These are phyloP conservation scores for Caprella mutica DNA, from an alignment of 2,888 invertebrate genomes.

Conservation along the genomic window DNA sequence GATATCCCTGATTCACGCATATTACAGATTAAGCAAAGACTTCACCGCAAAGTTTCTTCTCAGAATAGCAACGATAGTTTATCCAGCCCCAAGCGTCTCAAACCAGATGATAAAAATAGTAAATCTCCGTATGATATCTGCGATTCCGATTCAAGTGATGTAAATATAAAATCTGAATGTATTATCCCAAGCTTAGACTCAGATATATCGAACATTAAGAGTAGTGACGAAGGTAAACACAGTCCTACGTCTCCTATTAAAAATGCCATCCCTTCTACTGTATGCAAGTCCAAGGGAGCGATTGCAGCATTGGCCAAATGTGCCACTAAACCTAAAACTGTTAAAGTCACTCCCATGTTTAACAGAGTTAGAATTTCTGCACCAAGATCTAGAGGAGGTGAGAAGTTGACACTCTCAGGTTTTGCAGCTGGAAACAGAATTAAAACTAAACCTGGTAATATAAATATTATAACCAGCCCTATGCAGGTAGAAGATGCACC, in stretches of 20 bases:
- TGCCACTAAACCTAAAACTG: neutral
- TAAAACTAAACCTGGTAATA: too few species aligned
- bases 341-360: neutral
- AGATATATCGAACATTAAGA: neutral
- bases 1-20: neutral
- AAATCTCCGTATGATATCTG: neutral
- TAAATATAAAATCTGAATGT: neutral
- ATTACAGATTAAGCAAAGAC: conserved; percentile 3
- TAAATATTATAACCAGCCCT: too few species aligned
- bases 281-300: neutral
- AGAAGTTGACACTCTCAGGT: too few species aligned
- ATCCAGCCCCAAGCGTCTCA: too few species aligned
- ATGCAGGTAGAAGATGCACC: too few species aligned
- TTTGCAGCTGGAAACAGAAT: too few species aligned
- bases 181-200: too few species aligned
- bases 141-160: neutral
- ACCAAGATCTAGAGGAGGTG: too few species aligned
- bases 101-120: too few species aligned
- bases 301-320: neutral
- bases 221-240: neutral
- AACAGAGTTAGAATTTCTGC: neutral
- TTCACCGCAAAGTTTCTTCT: neutral
- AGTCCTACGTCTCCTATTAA: neutral
- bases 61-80: neutral
- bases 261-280: neutral